phyloP scores from a whole-genome alignment of 2,888 invertebrate genomes.

The Strigamia maritima region DNA sequence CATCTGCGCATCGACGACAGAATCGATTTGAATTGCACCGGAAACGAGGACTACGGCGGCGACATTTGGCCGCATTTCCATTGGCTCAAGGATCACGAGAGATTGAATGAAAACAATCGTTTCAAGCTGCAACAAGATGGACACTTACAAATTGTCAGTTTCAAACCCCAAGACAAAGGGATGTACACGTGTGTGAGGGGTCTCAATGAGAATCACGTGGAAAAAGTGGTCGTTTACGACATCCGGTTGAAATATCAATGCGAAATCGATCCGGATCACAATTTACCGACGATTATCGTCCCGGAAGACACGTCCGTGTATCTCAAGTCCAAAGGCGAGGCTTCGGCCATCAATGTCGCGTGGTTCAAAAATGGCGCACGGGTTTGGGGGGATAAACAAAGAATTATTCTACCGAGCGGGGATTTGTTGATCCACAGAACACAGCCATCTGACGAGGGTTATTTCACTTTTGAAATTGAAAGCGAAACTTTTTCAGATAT shows the following conservation, averaged over 20 bases:
- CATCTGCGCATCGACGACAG: neutral
- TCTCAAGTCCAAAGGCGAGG: neutral
- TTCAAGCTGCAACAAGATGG: neutral
- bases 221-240: slow-evolving; percentile 24
- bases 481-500: neutral
- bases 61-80: neutral
- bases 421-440: neutral
- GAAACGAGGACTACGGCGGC: neutral
- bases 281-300: neutral
- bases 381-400: neutral
- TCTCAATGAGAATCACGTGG: neutral
- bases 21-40: neutral
- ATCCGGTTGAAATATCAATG: neutral
- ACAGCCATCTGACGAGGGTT: neutral
- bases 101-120: neutral
- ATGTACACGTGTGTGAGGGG: slow-evolving; percentile 23
- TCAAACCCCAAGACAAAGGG: neutral
- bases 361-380: neutral
- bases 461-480: slow-evolving; percentile 6
- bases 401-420: neutral
- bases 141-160: neutral
- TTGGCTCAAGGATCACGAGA: slow-evolving; percentile 5
- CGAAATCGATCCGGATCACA: neutral
- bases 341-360: neutral
- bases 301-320: neutral